Percentiles rank a stretch among this genome's conserved stretches.
phyloP scores from a whole-genome alignment of 2,797 vertebrate species.

The Hapalemur alaotrensis region DNA sequence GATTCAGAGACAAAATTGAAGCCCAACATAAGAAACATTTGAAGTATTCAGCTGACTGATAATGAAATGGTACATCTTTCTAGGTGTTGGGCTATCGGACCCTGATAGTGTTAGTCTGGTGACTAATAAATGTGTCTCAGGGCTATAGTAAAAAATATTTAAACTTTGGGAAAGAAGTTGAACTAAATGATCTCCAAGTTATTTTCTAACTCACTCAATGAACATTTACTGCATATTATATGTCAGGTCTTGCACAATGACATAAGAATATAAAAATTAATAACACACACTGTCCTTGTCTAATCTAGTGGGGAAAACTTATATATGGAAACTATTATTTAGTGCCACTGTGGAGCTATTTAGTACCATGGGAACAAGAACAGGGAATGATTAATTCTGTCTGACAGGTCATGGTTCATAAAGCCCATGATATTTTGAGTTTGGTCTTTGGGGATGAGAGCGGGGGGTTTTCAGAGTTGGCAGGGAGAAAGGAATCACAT shows the following conservation, averaged over 20 bases:
- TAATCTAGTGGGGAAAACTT: not conserved
- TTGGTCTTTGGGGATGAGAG: slow-evolving; percentile 51
- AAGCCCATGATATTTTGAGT: slow-evolving; percentile 59
- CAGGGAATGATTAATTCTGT: slow-evolving; percentile 41
- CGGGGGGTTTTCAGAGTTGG: slow-evolving; percentile 37
- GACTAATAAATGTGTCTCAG: not conserved
- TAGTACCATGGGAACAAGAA: slow-evolving; percentile 15
- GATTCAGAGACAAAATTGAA: not conserved
- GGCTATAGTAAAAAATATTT: not conserved
- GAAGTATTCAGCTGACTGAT: not conserved
- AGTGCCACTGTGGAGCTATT: not conserved
- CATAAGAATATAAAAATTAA: slow-evolving; percentile 20
- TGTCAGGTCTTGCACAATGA: not conserved
- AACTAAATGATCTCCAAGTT: not conserved
- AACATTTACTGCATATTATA: not conserved
- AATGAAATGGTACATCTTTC: not conserved
- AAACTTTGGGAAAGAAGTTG: not conserved
- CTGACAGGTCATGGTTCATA: slow-evolving; percentile 55
- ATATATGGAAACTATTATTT: slow-evolving; percentile 37
- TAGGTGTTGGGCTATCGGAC: not conserved
- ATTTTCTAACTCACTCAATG: not conserved
- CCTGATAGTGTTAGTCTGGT: not conserved
- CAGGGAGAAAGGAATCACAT: slow-evolving; percentile 27
- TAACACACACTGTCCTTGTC: not conserved
- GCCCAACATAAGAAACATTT: not conserved